Base-by-base conservation (phyloP, 2,113 vertebrate species). In the Microcebus jonahi region DNA sequence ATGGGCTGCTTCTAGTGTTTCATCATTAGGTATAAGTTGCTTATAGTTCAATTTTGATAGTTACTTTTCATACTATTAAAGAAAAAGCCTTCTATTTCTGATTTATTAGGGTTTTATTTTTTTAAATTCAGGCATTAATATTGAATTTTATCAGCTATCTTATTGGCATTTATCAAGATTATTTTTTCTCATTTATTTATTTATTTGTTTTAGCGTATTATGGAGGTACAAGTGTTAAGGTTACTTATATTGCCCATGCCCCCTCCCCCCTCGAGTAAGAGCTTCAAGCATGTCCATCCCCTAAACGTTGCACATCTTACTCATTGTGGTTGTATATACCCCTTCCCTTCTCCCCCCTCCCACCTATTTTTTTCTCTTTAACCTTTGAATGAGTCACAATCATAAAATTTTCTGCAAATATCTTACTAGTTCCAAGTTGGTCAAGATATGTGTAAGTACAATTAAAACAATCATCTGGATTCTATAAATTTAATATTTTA, bases 61-160 rank as follows among this genome's bases (percentile, higher is more conserved):
- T 17, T 90, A 80, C 65, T 88, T 89, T n/a, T 92, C 71, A 13
- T n/a, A 50, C 8, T 92, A 15, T 45, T 88, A 55, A 95, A 75
- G 42, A 88, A 71, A 50, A 55, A 57, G 36, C 0, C 13, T 75
- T 36, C 8, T 65, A 55, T 87, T 82, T 90, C 25, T 67, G 21
- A 82, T 13, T 55, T 92, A 75, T 48, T 90, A 81, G 73, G 8
- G 39, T 4, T n/a, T 70, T 65, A 29, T 31, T 94, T 61, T 70
- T 50, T 12, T 18, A 5, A 61, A 86, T 21, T 18, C 20, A 57
- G 76, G 7, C 21, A 48, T 67, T 92, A 39, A 75, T 68, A 27
- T 65, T 90, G 7, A 81, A 20, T 92, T 92, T 94, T 79, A 68
- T 79, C 20, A 70, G 20, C 34, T 42, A 63, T 25, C 68, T 83